These are phyloP conservation scores for Paramormyrops hopkinsi DNA, from an alignment of 2,797 vertebrate genomes.

Conservation along the genomic window DNA sequence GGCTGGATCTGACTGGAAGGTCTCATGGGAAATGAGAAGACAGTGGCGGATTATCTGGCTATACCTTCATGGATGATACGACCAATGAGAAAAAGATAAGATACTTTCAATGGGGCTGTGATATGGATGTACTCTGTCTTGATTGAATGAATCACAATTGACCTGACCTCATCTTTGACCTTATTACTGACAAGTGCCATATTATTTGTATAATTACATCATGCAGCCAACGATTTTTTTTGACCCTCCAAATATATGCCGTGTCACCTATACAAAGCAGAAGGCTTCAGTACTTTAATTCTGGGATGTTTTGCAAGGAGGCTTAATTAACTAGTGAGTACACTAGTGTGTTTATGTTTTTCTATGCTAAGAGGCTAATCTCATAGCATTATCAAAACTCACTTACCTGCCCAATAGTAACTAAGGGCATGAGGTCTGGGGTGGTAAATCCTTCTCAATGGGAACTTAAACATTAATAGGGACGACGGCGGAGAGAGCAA, in stretches of 20 bases:
- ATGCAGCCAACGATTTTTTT: conserved; percentile 12
- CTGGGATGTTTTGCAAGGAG: background rate
- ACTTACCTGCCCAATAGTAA: background rate
- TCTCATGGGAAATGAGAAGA: background rate
- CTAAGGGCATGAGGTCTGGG: background rate
- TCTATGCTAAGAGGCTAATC: background rate
- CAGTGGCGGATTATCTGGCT: background rate
- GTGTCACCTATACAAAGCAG: conserved; percentile 10
- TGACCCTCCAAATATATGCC: conserved; percentile 5
- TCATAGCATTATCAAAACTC: background rate
- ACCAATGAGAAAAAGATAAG: background rate
- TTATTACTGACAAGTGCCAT: conserved; percentile 17
- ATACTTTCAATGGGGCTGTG: background rate
- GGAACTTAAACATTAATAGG: background rate
- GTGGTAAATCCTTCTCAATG: background rate
- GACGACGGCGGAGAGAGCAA: background rate
- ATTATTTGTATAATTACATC: conserved; percentile 17
- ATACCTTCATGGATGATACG: background rate
- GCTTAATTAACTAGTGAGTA: background rate
- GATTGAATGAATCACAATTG: conserved; percentile 5
- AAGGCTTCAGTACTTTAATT: conserved; percentile 1
- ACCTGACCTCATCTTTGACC: conserved; percentile 7
- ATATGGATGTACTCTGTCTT: background rate
- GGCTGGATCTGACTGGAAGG: background rate
- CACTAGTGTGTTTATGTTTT: background rate